Base-by-base conservation (phyloP, 2,888 invertebrate species). In the Xanthia togata region DNA sequence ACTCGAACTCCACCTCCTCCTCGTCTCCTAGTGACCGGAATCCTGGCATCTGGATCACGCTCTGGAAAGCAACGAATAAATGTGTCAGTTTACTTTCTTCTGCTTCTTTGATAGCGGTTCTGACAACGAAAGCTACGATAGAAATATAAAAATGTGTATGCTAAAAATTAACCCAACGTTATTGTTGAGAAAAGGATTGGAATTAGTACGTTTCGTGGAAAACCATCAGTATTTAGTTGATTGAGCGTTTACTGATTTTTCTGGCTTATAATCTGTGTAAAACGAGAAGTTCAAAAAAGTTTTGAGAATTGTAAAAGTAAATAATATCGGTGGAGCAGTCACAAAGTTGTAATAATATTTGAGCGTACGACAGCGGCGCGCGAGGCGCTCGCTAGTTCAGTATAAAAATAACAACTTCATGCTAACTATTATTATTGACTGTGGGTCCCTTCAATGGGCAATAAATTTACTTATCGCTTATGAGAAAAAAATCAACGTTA, bases 41-140 rank as follows among this genome's bases (percentile, higher is more conserved):
- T 9, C 99, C 99, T 65, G 97, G 97, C 98, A 99, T 99, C 96
- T 98, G 98, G 89, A 99, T 98, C 79, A 98, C 98, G 90, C 98
- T 98, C 99, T 99, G 97, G 94, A 97, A 91, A 83, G 71, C 73
- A n/a, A 62, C 0, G 20, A 64, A 41, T 12, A 44, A 70, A 63
- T 31, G 14, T 41, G 50, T 78, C n/a, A 64, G 23, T 65, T 53
- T 44, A 31, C 9, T 5, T 31, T 23, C 12, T 55, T 65, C 17
- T 26, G 23, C 6, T 55, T 17, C 17, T 57, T 60, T 59, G 14
- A 3, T 11, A 2, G 23, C 6, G 1, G 26, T 64, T 47, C 0
- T 57, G n/a, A 38, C 12, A 50, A n/a, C n/a, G 59, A 38, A 23
- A 57, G 8, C 57, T 57, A 17, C 5, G 9, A 59, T 26, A 12